Percentiles rank a stretch among this genome's conserved stretches.
These are phyloP conservation scores for Pasiphila rectangulata DNA, from an alignment of 2,888 invertebrate genomes.

Conservation along the genomic window DNA sequence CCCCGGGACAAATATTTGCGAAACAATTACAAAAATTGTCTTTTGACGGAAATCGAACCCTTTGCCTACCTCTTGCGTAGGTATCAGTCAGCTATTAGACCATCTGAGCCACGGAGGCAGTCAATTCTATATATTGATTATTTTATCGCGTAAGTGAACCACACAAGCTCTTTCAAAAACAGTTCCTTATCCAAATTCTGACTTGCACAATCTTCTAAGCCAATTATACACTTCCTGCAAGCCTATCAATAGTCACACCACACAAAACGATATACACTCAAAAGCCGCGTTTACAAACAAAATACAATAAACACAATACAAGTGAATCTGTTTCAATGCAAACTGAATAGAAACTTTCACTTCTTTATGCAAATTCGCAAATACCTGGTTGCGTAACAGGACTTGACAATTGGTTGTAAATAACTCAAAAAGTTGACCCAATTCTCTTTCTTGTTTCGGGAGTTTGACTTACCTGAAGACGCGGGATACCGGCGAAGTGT, in stretches of 20 bases:
- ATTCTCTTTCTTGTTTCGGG: slow-evolving; percentile 39
- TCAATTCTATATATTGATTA: too few species aligned
- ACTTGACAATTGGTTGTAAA: slow-evolving; percentile 64
- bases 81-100: too few species aligned
- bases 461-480: slow-evolving; percentile 57
- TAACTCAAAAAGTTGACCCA: slow-evolving; percentile 51
- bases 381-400: slow-evolving; percentile 53
- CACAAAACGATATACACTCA: slow-evolving; percentile 28
- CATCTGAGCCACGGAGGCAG: too few species aligned
- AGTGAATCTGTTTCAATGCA: slow-evolving; percentile 1
- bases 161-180: background rate
- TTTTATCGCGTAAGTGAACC: too few species aligned
- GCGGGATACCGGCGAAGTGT: background rate
- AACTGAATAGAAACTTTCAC: slow-evolving; percentile 57
- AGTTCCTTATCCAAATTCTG: background rate
- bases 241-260: background rate
- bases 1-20: too few species aligned
- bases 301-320: slow-evolving; percentile 43
- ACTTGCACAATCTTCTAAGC: slow-evolving; percentile 9
- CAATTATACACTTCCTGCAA: slow-evolving; percentile 12
- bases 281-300: slow-evolving; percentile 45
- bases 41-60: too few species aligned
- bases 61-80: too few species aligned
- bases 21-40: too few species aligned
- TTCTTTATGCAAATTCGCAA: slow-evolving; percentile 57